Percentiles rank a stretch among this genome's conserved stretches.
These are phyloP conservation scores for Oreochromis aureus DNA, from an alignment of 2,113 vertebrate genomes.

Conservation along the genomic window DNA sequence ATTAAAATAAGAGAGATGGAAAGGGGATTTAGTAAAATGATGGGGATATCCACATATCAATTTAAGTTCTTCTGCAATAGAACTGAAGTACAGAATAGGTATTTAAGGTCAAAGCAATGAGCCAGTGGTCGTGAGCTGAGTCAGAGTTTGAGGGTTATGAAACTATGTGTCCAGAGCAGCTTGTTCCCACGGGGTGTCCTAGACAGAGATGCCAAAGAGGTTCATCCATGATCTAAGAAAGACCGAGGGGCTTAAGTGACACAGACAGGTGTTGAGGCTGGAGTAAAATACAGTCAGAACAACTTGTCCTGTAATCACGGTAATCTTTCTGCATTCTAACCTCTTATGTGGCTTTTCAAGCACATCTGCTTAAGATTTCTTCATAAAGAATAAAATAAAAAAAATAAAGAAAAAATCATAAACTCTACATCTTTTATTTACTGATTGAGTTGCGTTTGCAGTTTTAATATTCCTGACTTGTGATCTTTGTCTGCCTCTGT, in stretches of 20 bases:
- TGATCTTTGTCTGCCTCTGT: constrained; percentile 44
- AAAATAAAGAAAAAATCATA: neutral
- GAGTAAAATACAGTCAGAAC: neutral
- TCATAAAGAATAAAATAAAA: neutral
- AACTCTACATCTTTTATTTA: neutral
- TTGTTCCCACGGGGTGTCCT: neutral
- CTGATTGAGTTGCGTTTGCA: neutral
- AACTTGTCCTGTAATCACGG: neutral
- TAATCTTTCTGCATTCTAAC: neutral
- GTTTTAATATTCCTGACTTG: neutral
- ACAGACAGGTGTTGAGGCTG: constrained; percentile 34
- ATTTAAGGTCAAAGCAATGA: neutral
- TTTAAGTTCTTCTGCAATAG: neutral
- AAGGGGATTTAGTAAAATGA: neutral
- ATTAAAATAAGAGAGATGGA: neutral
- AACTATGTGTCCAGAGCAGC: neutral
- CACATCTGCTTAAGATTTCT: neutral
- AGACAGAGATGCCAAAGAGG: constrained; percentile 12
- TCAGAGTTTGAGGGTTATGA: neutral
- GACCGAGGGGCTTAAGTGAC: constrained; percentile 18
- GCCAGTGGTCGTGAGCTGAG: neutral
- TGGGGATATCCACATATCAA: neutral
- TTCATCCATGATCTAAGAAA: constrained; percentile 16
- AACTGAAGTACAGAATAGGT: neutral
- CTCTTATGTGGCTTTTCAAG: neutral